These are phyloP conservation scores for Leptopilina syphax DNA, from an alignment of 2,888 invertebrate species.

Conservation along the genomic window DNA sequence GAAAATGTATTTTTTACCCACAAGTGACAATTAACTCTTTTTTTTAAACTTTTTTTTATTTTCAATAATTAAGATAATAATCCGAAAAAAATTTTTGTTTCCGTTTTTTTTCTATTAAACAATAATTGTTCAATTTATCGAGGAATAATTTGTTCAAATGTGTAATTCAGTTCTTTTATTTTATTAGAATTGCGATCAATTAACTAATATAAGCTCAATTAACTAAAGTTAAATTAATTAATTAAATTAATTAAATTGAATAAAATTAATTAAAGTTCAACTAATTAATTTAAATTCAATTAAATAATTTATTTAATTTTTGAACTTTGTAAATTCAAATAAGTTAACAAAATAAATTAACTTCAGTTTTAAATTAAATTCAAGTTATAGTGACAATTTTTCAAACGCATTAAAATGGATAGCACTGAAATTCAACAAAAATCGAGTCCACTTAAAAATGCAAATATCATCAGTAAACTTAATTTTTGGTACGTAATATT, in stretches of 20 bases:
- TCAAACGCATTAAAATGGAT: not conserved
- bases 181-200: too few relatives aligned
- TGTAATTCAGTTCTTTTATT: too few relatives aligned
- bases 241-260: too few relatives aligned
- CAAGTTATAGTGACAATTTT: not conserved
- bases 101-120: not conserved
- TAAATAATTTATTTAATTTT: too few relatives aligned
- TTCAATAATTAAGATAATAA: not conserved
- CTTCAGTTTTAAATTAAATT: not conserved
- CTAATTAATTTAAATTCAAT: too few relatives aligned
- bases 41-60: not conserved
- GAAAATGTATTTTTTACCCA: not conserved
- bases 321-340: too few relatives aligned
- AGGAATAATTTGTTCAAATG: too few relatives aligned
- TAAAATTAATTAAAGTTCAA: too few relatives aligned
- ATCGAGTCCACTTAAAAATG: conserved; percentile 1
- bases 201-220: too few relatives aligned
- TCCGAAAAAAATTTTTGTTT: not conserved
- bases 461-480: conserved; percentile 23
- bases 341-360: not conserved
- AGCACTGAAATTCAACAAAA: not conserved
- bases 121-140: too few relatives aligned
- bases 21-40: not conserved
- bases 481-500: conserved; percentile 17
- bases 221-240: too few relatives aligned